Percentiles rank a stretch among this genome's conserved stretches.
Conservation (phyloP, 2,797 vertebrate species). For the Pseudochromis fuscus region DNA sequence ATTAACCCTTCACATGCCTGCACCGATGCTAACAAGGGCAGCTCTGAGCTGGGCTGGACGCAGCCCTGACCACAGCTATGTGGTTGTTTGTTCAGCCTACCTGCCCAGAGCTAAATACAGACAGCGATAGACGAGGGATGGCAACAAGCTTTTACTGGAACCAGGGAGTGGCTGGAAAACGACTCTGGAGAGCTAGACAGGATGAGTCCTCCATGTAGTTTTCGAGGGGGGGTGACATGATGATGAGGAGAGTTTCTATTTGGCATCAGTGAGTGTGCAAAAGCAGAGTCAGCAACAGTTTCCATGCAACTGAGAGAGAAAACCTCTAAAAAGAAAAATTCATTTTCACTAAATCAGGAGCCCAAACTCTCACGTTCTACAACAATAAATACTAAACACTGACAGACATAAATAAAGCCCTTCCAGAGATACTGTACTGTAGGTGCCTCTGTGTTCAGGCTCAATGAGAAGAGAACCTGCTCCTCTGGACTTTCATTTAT, state of each 20-base stretch:
- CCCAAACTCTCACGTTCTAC: slow-evolving; percentile 25
- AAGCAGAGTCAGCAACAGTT: slow-evolving; percentile 43
- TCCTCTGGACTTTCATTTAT: slow-evolving; percentile 58
- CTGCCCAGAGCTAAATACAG: slow-evolving; percentile 71
- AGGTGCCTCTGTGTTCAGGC: slow-evolving; percentile 33
- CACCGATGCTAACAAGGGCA: slow-evolving; percentile 68
- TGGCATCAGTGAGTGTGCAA: slow-evolving; percentile 53
- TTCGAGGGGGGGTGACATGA: neutral
- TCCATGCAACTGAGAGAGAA: slow-evolving; percentile 13
- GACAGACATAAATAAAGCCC: slow-evolving; percentile 77
- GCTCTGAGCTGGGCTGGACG: slow-evolving; percentile 65
- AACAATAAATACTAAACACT: slow-evolving; percentile 82
- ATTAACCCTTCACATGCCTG: slow-evolving; percentile 48
- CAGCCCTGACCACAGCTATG: slow-evolving; percentile 78
- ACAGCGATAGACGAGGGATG: slow-evolving; percentile 49
- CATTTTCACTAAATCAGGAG: slow-evolving; percentile 43
- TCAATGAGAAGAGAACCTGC: slow-evolving; percentile 78
- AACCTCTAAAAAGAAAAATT: slow-evolving; percentile 16
- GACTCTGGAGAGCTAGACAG: slow-evolving; percentile 4
- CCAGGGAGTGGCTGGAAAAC: slow-evolving; percentile 31
- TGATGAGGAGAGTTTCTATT: slow-evolving; percentile 22
- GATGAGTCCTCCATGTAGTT: neutral
- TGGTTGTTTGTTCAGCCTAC: slow-evolving; percentile 77
- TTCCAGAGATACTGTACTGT: slow-evolving; percentile 22
- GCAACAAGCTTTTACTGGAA: slow-evolving; percentile 48